Evolutionary conservation across 2,113 vertebrate genomes (phyloP), one percentile per base, ranked within the genome.

Genomic region (Pterocles orientalis): DNA sequence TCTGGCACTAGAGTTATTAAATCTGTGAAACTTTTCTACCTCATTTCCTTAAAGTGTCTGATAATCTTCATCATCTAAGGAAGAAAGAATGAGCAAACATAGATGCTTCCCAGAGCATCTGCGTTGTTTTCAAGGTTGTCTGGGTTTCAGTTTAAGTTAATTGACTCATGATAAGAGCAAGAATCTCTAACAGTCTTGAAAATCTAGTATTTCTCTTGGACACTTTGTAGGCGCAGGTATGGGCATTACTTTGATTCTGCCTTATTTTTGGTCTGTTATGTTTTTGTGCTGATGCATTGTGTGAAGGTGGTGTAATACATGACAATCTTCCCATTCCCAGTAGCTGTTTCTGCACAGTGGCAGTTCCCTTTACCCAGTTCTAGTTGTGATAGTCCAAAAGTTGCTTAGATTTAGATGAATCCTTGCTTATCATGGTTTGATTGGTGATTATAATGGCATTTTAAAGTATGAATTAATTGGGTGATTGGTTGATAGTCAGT

Each of bases 71-170:
- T 76, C 21, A 54, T 73, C 58, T 73, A 78, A 90, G 68, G 51
- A 81, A 81, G 79, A 90, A 80, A 65, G 36, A 34, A 90, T 80
- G 56, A 77, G 33, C 68, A 77, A 43, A 31, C 41, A 45, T 43
- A 81, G 71, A 86, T 72, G 68, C 82, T 73, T 93, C 58, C 41
- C 14, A 34, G 68, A 82, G 56, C 86, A 86, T 86, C 53, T 90
- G 62, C 51, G 54, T 94, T 83, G 54, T 78, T 92, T 86, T 92
- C 86, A 90, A 41, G 48, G 72, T 88, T 93, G 68, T 93, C 62
- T 90, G 64, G 15, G 41, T 93, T 93, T 94, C 86, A 73, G 3
- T 80, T 86, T 48, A 61, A 69, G 82, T 80, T 77, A 45, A 86
- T 88, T 70, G 90, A 66, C n/a, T 83, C 19, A 39, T 25, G 14